Conservation (phyloP, 2,888 invertebrate genomes). For the Camponotus fellah region DNA sequence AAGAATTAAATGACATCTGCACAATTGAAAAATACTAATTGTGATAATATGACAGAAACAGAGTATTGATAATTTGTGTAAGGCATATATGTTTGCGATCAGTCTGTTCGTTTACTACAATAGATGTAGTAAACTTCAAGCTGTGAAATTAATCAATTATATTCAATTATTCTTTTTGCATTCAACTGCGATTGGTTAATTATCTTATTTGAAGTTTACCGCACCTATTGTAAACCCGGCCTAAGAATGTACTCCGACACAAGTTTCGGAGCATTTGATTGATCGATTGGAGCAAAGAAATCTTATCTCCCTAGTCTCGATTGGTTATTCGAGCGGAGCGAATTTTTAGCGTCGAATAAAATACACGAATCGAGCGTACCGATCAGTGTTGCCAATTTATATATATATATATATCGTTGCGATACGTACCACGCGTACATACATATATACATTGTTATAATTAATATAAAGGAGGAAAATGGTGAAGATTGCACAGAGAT, state of each 20-base stretch:
- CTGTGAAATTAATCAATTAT: too few species aligned
- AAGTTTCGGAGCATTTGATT: background rate
- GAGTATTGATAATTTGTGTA: background rate
- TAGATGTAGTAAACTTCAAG: too few species aligned
- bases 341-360: background rate
- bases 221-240: too few species aligned
- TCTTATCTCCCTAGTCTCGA: background rate
- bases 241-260: background rate
- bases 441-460: background rate
- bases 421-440: background rate
- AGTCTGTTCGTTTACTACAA: background rate
- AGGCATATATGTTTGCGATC: background rate
- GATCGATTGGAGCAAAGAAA: background rate
- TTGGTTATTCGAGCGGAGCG: background rate
- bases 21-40: background rate
- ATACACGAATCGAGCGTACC: background rate
- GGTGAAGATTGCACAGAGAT: too few species aligned
- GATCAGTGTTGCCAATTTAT: background rate
- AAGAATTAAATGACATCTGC: too few species aligned
- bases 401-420: background rate
- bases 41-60: background rate
- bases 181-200: too few species aligned
- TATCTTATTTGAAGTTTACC: too few species aligned
- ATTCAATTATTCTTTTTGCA: too few species aligned
- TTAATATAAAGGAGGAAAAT: background rate